These are phyloP conservation scores for Bovichtus diacanthus DNA, from an alignment of 2,797 vertebrate species.

Conservation along the genomic window DNA sequence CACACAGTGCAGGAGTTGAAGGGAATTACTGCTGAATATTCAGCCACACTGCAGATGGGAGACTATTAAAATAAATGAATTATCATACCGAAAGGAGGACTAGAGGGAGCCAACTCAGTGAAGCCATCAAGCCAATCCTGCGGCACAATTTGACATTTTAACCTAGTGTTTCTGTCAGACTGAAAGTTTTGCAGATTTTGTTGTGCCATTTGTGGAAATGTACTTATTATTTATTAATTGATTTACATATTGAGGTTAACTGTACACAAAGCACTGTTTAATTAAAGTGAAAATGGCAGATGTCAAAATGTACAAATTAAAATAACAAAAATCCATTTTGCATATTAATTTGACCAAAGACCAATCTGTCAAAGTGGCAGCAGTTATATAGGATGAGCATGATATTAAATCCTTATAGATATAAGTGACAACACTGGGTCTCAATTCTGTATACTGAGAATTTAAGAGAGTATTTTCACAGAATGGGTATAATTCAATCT, in stretches of 20 bases:
- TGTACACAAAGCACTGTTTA: too few species aligned
- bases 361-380: too few species aligned
- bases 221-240: not conserved
- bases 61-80: conserved; percentile 39
- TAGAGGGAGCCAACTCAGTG: not conserved
- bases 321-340: too few species aligned
- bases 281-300: too few species aligned
- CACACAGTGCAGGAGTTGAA: conserved; percentile 1
- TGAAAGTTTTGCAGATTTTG: not conserved
- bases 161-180: not conserved
- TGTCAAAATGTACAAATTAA: too few species aligned
- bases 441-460: not conserved
- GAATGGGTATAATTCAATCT: not conserved
- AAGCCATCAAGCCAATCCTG: conserved; percentile 5
- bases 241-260: not conserved
- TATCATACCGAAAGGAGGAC: not conserved
- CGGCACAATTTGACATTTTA: conserved; percentile 5
- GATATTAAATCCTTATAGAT: not conserved
- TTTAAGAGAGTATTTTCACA: not conserved
- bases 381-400: not conserved
- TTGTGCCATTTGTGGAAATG: not conserved
- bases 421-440: not conserved
- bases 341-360: too few species aligned
- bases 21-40: conserved; percentile 48
- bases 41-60: conserved; percentile 25